phyloP scores from a whole-genome alignment of 35 echinoderm and acorn worm genomes.

The Apostichopus californicus region DNA sequence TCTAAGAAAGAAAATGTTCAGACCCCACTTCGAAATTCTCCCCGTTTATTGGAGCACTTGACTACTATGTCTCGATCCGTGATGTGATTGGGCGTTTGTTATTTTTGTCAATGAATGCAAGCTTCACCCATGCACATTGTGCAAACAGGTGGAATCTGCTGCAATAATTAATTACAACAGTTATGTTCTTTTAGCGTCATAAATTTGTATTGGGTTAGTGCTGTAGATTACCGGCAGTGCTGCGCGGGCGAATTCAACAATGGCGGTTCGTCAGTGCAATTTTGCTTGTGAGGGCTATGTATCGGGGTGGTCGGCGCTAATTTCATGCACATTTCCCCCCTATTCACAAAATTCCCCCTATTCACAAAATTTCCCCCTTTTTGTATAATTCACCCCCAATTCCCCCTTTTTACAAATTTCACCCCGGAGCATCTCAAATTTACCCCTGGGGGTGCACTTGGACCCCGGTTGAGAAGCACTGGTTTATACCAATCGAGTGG shows the following conservation, averaged over 20 bases:
- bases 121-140: neutral
- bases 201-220: neutral
- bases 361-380: neutral
- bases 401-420: neutral
- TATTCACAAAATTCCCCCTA: neutral
- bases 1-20: neutral
- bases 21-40: neutral
- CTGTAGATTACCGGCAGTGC: neutral
- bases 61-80: neutral
- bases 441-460: neutral
- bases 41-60: neutral
- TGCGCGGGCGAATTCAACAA: neutral
- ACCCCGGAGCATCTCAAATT: neutral
- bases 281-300: neutral
- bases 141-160: neutral
- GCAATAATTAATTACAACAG: neutral
- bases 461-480: neutral
- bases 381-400: neutral
- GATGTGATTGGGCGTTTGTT: neutral
- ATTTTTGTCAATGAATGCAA: neutral
- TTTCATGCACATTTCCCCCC: neutral
- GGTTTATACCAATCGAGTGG: neutral
- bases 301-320: neutral
- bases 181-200: neutral
- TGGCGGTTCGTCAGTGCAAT: neutral